These are phyloP conservation scores for Penaeus chinensis DNA, from an alignment of 1,140 invertebrate genomes.

Conservation along the genomic window DNA sequence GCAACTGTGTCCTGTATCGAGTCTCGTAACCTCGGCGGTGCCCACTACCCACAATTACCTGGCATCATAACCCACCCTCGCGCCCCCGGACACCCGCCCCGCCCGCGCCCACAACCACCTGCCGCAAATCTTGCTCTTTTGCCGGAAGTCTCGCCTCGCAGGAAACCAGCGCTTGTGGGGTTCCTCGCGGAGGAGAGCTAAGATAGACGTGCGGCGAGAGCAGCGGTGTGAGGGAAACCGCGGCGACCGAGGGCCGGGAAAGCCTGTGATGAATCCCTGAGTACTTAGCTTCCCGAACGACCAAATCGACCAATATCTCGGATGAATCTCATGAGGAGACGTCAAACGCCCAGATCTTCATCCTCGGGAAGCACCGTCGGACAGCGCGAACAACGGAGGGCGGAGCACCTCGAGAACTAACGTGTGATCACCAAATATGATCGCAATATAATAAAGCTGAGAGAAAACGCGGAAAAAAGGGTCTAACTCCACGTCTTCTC, in stretches of 20 bases:
- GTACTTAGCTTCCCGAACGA: too few species aligned
- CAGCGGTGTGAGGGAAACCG: too few species aligned
- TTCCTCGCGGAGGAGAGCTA: background rate
- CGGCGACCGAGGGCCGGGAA: too few species aligned
- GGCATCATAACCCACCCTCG: constrained; percentile 48
- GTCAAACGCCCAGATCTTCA: constrained; percentile 15
- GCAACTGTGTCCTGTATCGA: constrained; percentile 37
- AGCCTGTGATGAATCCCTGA: too few species aligned
- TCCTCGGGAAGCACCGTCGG: background rate
- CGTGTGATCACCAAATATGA: constrained; percentile 43
- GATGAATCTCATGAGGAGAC: background rate
- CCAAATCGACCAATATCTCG: background rate
- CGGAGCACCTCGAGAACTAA: constrained; percentile 25
- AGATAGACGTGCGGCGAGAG: background rate
- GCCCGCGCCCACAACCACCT: constrained; percentile 35
- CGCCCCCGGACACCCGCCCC: constrained; percentile 49
- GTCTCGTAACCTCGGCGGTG: constrained; percentile 34
- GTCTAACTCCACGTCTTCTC: too few species aligned
- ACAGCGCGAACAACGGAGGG: constrained; percentile 10
- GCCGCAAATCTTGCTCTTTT: background rate
- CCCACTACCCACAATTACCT: constrained; percentile 46
- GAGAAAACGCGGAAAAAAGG: too few species aligned
- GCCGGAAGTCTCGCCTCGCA: constrained; percentile 1
- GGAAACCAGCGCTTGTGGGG: background rate
- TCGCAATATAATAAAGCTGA: constrained; percentile 7